These are phyloP conservation scores for Saturnia pavonia DNA, from an alignment of 2,888 invertebrate genomes.

Conservation along the genomic window DNA sequence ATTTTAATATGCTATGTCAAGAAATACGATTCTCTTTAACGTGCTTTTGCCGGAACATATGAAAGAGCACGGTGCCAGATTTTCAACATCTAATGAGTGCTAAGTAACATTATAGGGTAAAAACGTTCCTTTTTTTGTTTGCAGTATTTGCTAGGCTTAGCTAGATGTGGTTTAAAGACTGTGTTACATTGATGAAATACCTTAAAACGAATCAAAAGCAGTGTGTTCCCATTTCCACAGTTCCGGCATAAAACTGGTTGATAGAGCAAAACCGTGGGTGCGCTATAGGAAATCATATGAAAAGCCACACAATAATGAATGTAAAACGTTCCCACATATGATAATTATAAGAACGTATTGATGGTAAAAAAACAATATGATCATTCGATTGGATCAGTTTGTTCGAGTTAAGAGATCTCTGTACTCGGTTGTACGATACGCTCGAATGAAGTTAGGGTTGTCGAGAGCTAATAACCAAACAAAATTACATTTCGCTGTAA, in stretches of 20 bases:
- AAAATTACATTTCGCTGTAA: not conserved
- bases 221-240: conserved; percentile 37
- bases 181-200: not conserved
- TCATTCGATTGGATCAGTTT: conserved; percentile 56
- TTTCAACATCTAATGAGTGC: not conserved
- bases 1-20: not conserved
- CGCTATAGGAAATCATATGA: conserved; percentile 64
- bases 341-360: conserved; percentile 35
- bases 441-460: not conserved
- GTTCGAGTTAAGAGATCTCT: conserved; percentile 19
- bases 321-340: conserved; percentile 51
- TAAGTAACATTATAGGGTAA: not conserved
- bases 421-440: not conserved
- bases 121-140: not conserved
- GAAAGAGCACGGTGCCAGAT: not conserved
- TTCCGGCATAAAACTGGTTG: conserved; percentile 44
- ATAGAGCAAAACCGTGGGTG: conserved; percentile 51
- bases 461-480: not conserved
- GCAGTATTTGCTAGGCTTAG: not conserved
- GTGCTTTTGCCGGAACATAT: not conserved
- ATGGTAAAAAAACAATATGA: conserved; percentile 45
- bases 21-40: not conserved
- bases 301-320: conserved; percentile 51
- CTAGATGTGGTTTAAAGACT: not conserved
- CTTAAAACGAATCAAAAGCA: conserved; percentile 27